A percentile compares a stretch with the other conserved stretches of the same genome.
phyloP scores from a whole-genome alignment of 1,140 invertebrate species.

The Proales similis region DNA sequence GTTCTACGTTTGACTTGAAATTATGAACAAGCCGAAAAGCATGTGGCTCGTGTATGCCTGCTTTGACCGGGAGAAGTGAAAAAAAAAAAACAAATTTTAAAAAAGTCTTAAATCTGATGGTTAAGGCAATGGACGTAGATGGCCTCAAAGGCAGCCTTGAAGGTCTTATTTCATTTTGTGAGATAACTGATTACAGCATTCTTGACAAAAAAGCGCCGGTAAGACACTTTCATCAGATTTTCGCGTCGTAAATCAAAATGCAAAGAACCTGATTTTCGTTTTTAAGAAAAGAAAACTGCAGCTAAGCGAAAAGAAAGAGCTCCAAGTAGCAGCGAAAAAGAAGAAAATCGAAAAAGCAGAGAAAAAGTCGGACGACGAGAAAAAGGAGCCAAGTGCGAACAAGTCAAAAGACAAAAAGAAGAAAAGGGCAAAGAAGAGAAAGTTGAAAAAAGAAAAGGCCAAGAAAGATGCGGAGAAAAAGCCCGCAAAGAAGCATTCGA shows the following conservation, averaged over 20 bases:
- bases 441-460: not conserved
- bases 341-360: too few species aligned
- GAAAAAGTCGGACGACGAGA: not conserved
- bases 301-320: not conserved
- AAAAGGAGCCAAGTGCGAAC: constrained; percentile 1
- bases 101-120: too few species aligned
- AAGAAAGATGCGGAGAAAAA: constrained; percentile 7
- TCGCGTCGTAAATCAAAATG: too few species aligned
- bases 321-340: constrained; percentile 1
- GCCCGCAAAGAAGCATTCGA: not conserved
- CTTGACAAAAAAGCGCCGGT: constrained; percentile 12
- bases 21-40: too few species aligned
- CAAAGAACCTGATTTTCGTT: not conserved
- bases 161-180: constrained; percentile 27
- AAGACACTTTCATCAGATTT: too few species aligned
- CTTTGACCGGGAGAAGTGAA: too few species aligned
- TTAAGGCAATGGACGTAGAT: too few species aligned
- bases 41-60: too few species aligned
- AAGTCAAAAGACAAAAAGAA: too few species aligned
- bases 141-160: too few species aligned
- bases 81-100: too few species aligned
- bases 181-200: constrained; percentile 20
- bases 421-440: not conserved
- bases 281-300: not conserved
- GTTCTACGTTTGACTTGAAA: too few species aligned